A percentile compares a stretch with the other conserved stretches of the same genome.
Evolutionary conservation across 2,113 vertebrate genomes (phyloP).

Genomic region (Percina caprodes): DNA sequence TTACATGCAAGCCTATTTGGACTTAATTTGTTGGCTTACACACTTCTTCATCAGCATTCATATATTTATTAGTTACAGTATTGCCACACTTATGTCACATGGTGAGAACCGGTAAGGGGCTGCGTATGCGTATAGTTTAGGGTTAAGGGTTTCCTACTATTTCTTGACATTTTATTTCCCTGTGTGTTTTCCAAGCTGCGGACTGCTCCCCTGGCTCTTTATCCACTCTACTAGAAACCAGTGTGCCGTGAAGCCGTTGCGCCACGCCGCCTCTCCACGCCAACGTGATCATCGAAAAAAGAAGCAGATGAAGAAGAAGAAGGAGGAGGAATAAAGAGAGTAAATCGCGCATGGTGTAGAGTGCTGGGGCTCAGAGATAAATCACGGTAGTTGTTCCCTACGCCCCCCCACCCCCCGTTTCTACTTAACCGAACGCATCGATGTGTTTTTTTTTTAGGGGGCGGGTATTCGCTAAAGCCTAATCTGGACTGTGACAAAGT

Average conservation of each 20-base stretch:
- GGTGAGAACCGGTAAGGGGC: background rate
- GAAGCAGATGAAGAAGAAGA: background rate
- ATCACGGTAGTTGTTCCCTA: conserved; percentile 60
- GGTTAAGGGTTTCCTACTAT: background rate
- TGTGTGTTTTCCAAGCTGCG: conserved; percentile 24
- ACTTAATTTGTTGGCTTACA: background rate
- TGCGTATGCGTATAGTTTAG: background rate
- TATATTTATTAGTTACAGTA: background rate
- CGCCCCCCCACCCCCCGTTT: conserved; percentile 32
- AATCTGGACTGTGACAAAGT: conserved; percentile 21
- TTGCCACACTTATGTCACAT: conserved; percentile 9
- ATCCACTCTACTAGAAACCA: conserved; percentile 84
- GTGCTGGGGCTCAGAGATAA: conserved; percentile 54
- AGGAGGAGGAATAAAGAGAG: background rate
- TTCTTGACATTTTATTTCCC: background rate
- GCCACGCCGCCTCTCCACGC: conserved; percentile 58
- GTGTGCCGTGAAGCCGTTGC: conserved; percentile 81
- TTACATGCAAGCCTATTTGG: background rate
- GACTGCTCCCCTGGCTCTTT: conserved; percentile 74
- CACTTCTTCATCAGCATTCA: background rate
- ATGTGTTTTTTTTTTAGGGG: conserved; percentile 24
- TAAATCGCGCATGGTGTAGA: conserved; percentile 46
- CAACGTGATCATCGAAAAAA: conserved; percentile 54
- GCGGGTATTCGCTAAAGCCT: background rate
- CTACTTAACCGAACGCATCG: conserved; percentile 23